Evolutionary conservation across 2,113 vertebrate genomes (phyloP), one percentile per base, ranked within the genome.

Genomic region (Tachuris rubrigastra): DNA sequence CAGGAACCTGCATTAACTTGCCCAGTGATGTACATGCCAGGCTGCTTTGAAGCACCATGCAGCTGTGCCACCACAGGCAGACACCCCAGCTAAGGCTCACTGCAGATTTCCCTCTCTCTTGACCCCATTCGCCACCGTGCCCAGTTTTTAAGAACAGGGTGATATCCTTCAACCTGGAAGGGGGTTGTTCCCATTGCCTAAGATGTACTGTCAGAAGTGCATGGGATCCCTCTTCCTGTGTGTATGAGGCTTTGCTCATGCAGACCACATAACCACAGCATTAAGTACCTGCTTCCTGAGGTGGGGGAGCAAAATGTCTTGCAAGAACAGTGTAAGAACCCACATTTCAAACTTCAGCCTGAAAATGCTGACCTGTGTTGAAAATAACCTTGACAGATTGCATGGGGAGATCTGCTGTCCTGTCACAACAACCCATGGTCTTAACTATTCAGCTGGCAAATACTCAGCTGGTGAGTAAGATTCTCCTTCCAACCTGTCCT

Each of bases 201-300:
- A 44, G 25, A 24, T 17, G 56, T 30, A 14, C 24, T 46, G 5
- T 46, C 33, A 85, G 72, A 75, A 75, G 31, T 8, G 41, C 41
- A 52, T 21, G 27, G 41, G 25, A 75, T 72, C 31, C 20, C 20
- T 60, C 82, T 53, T 58, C 84, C 33, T 21, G 28, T 41, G 55
- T 1, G 1, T 31, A 24, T 0, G 0, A 82, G 81, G 41, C 60
- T 85, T 68, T 75, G 60, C 73, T 75, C 60, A 3, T 14, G 25
- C 73, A 85, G 89, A 93, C 69, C 77, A 87, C 84, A 27, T 42
- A 95, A 91, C 85, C 87, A 89, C 84, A 82, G 73, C 5, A 3
- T 20, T 42, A 93, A 91, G 77, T 91, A 65, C 65, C 87, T 87
- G 50, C 58, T 93, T 95, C 87, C 91, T 79, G 77, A 72, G 75